A percentile compares a stretch with the other conserved stretches of the same genome.
Conservation (phyloP, 2,888 invertebrate species). For the Lasioglossum villosulum region DNA sequence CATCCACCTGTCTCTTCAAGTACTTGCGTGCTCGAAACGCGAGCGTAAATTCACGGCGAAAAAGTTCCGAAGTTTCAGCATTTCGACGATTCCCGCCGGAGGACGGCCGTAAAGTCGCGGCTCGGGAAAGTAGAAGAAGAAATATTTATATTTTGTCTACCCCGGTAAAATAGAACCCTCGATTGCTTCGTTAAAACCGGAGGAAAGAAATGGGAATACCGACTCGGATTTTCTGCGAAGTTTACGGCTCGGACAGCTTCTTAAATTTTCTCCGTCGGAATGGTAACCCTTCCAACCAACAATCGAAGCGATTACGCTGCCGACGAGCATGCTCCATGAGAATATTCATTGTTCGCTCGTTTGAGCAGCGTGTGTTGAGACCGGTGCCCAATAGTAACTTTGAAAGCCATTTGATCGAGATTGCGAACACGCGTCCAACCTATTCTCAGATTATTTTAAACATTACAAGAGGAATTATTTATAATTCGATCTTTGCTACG, state of each 20-base stretch:
- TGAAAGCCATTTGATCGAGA: background rate
- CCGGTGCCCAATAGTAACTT: background rate
- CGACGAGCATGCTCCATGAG: background rate
- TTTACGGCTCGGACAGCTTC: background rate
- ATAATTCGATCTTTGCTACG: background rate
- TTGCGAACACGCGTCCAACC: background rate
- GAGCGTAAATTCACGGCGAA: background rate
- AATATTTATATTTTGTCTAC: slow-evolving; percentile 6
- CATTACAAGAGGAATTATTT: background rate
- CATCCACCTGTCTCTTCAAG: slow-evolving; percentile 34
- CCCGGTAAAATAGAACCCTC: background rate
- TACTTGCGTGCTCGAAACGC: background rate
- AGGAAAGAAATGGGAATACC: background rate
- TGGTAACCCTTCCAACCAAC: background rate
- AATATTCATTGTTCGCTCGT: background rate
- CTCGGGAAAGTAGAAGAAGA: background rate
- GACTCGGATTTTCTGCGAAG: background rate
- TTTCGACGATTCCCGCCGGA: background rate
- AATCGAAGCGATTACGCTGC: background rate
- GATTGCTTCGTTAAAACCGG: background rate
- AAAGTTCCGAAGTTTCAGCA: background rate
- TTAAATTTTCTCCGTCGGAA: background rate
- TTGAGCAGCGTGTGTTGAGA: background rate
- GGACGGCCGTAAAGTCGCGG: background rate
- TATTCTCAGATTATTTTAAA: background rate